A percentile compares a stretch with the other conserved stretches of the same genome.
These are phyloP conservation scores for Muscidifurax raptorellus DNA, from an alignment of 1,140 invertebrate species.

Conservation along the genomic window DNA sequence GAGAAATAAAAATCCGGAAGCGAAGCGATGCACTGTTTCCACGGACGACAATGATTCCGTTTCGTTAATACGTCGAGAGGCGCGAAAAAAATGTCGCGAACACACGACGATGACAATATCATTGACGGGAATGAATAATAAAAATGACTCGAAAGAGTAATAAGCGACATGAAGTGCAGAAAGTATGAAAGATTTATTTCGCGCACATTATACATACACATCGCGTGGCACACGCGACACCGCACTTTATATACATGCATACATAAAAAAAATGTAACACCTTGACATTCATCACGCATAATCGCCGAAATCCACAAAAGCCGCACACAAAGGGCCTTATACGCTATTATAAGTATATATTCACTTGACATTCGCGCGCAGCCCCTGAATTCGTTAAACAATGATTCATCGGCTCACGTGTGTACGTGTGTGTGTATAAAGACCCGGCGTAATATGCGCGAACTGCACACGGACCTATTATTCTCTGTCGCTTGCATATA, in stretches of 20 bases:
- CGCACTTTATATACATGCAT: too few relatives aligned
- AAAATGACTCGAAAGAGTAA: too few relatives aligned
- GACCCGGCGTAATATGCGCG: not conserved
- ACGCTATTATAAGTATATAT: not conserved
- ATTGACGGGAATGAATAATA: too few relatives aligned
- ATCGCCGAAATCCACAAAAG: not conserved
- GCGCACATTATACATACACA: too few relatives aligned
- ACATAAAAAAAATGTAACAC: not conserved
- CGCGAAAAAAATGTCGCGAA: too few relatives aligned
- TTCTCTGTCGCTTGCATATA: too few relatives aligned
- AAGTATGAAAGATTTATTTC: not conserved
- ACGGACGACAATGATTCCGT: not conserved
- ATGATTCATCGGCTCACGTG: constrained; percentile 55
- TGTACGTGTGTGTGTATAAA: constrained; percentile 44
- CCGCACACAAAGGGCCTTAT: not conserved
- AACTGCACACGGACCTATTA: not conserved
- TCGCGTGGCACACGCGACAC: not conserved
- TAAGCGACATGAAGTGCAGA: not conserved
- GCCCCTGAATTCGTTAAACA: constrained; percentile 57
- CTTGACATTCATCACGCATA: too few relatives aligned
- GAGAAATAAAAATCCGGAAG: not conserved
- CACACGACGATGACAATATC: not conserved
- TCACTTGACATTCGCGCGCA: constrained; percentile 45
- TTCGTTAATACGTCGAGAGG: not conserved
- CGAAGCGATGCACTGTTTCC: not conserved